These are phyloP conservation scores for Tupaia chinensis DNA, from an alignment of 2,113 vertebrate species.

Conservation along the genomic window DNA sequence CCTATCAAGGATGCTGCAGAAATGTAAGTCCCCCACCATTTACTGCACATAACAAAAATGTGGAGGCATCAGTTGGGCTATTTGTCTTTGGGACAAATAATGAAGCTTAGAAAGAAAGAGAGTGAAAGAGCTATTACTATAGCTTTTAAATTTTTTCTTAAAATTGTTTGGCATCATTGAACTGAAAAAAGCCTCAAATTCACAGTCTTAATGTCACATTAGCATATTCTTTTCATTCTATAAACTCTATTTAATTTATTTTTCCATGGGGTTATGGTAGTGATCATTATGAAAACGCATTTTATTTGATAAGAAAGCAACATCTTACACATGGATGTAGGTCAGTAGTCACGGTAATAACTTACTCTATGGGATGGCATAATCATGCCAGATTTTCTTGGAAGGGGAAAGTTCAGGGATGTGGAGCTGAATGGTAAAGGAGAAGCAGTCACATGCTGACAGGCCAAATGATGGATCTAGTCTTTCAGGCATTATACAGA, in stretches of 20 bases:
- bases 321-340: slow-evolving; percentile 62
- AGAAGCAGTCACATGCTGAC: neutral
- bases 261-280: slow-evolving; percentile 53
- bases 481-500: neutral
- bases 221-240: slow-evolving; percentile 78
- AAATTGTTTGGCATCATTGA: slow-evolving; percentile 63
- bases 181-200: slow-evolving; percentile 46
- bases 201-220: slow-evolving; percentile 78
- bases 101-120: neutral
- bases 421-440: slow-evolving; percentile 17
- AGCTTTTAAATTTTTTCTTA: slow-evolving; percentile 40
- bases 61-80: neutral
- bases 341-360: slow-evolving; percentile 63
- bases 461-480: neutral
- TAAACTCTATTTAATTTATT: slow-evolving; percentile 73
- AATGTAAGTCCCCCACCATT: neutral
- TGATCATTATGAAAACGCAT: slow-evolving; percentile 69
- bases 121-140: slow-evolving; percentile 10
- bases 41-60: neutral
- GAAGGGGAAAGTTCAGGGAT: slow-evolving; percentile 13
- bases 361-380: neutral
- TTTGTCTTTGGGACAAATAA: slow-evolving; percentile 40
- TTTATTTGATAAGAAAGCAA: slow-evolving; percentile 58
- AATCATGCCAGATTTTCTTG: slow-evolving; percentile 43
- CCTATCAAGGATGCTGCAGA: neutral